Evolutionary conservation across 2,113 vertebrate species (phyloP).

Genomic region (Agelaius tricolor): DNA sequence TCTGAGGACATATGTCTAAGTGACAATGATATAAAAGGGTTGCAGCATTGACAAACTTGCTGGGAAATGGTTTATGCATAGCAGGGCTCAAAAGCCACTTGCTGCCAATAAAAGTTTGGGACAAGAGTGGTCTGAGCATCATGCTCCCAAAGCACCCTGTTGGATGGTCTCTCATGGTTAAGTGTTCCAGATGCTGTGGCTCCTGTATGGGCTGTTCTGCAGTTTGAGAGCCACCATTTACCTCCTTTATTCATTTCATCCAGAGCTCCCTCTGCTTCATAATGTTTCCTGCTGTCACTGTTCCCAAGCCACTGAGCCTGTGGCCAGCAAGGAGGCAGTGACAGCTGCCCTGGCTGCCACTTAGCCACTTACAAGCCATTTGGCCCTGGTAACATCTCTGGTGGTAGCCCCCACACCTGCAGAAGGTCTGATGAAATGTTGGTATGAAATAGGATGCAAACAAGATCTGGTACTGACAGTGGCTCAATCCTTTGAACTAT

Average conservation of each 20-base stretch:
- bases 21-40: background rate
- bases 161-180: rapidly evolving
- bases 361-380: background rate
- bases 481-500: background rate
- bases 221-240: background rate
- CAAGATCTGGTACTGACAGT: background rate
- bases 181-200: background rate
- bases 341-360: background rate
- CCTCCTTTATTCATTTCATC: background rate
- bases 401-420: background rate
- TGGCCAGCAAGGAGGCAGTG: background rate
- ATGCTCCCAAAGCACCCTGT: background rate
- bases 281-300: background rate
- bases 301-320: rapidly evolving
- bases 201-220: background rate
- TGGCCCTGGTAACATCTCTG: background rate
- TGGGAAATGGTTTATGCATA: background rate
- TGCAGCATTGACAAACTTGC: background rate
- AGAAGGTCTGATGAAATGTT: background rate
- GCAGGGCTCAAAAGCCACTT: background rate
- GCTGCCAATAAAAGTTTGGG: rapidly evolving
- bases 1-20: background rate
- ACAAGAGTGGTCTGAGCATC: background rate
- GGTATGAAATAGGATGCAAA: background rate
- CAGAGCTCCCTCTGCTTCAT: background rate